Evolutionary conservation across 1,140 invertebrate species (phyloP).

Genomic region (Papilio xuthus): DNA sequence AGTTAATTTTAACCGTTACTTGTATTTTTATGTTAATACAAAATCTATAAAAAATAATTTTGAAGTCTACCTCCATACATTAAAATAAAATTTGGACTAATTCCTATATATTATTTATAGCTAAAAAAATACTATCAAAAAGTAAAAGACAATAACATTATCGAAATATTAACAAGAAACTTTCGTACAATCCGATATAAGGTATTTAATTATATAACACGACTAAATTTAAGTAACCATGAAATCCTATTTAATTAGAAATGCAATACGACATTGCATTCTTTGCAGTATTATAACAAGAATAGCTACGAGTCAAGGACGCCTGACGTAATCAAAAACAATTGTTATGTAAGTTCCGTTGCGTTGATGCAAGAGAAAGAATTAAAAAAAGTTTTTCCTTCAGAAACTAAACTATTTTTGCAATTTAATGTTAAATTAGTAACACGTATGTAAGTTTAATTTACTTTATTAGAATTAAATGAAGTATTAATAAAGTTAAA

Average conservation of each 20-base stretch:
- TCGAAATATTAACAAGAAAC: not conserved
- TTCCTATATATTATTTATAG: too few relatives aligned
- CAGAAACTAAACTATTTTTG: not conserved
- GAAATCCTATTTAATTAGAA: conserved; percentile 6
- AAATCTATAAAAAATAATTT: too few relatives aligned
- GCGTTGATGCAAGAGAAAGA: not conserved
- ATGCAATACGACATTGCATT: conserved; percentile 26
- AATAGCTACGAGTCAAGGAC: conserved; percentile 8
- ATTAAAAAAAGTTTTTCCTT: not conserved
- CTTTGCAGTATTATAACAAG: conserved; percentile 8
- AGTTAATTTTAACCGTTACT: too few relatives aligned
- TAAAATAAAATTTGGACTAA: too few relatives aligned
- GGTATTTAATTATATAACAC: not conserved
- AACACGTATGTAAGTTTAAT: not conserved
- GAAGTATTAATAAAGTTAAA: too few relatives aligned
- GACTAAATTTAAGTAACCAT: conserved; percentile 7
- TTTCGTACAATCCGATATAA: not conserved
- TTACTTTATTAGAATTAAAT: too few relatives aligned
- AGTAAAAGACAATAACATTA: not conserved
- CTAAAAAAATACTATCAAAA: not conserved
- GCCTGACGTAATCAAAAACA: conserved; percentile 20
- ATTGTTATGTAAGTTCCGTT: conserved; percentile 6
- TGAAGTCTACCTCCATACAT: too few relatives aligned
- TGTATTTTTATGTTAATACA: too few relatives aligned
- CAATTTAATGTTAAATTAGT: not conserved